Percentiles rank a stretch among this genome's conserved stretches.
Conservation (phyloP, 64 coral and sea anemone species). For the Hydrozoanthus tunicans region DNA sequence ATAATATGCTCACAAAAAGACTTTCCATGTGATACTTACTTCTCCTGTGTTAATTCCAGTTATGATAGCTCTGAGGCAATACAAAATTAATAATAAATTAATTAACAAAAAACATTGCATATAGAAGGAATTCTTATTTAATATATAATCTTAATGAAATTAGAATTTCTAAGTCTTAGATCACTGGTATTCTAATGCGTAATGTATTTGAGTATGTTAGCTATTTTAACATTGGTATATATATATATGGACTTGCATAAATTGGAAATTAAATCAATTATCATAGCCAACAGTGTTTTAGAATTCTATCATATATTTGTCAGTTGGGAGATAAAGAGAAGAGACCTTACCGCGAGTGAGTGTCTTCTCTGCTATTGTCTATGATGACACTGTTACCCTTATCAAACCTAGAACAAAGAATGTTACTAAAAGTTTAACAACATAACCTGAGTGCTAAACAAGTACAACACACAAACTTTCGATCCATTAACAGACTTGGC, state of each 20-base stretch:
- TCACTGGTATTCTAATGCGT: too few species aligned
- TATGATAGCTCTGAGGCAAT: slow-evolving; percentile 72
- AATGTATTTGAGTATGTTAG: too few species aligned
- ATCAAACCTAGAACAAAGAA: slow-evolving; percentile 69
- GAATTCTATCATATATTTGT: too few species aligned
- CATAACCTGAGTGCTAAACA: neutral
- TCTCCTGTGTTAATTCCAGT: slow-evolving; percentile 99
- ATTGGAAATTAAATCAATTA: too few species aligned
- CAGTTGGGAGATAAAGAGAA: too few species aligned
- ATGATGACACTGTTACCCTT: slow-evolving; percentile 88
- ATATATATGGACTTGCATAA: too few species aligned
- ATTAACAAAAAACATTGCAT: neutral
- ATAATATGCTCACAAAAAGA: neutral
- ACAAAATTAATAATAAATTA: slow-evolving; percentile 8
- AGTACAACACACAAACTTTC: neutral
- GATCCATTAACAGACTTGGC: neutral
- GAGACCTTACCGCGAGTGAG: slow-evolving; percentile 70
- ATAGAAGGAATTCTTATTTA: neutral
- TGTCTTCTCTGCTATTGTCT: slow-evolving; percentile 90
- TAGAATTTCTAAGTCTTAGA: too few species aligned
- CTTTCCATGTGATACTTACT: slow-evolving; percentile 22
- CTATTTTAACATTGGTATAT: too few species aligned
- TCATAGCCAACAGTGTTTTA: too few species aligned
- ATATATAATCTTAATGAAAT: too few species aligned
- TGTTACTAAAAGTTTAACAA: neutral